Evolutionary conservation across 1,140 invertebrate genomes (phyloP).

Genomic region (Phthorimaea operculella): DNA sequence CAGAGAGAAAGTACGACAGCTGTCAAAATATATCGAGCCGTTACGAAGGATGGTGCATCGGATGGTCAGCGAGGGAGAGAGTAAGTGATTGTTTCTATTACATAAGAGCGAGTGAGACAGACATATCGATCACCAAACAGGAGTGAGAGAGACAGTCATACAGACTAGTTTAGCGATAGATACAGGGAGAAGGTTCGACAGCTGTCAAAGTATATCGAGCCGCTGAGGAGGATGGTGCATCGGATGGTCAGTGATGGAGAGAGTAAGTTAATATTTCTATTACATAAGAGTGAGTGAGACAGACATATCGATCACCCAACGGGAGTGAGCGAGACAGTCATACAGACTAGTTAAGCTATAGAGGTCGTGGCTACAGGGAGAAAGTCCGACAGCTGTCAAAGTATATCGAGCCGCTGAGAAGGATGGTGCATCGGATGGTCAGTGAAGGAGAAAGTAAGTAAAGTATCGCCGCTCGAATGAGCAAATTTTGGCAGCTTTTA

Average conservation of each 20-base stretch:
- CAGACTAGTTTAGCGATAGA: no score
- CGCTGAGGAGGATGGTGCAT: conserved; percentile 86
- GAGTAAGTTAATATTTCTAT: conserved; percentile 57
- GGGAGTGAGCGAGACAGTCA: no score
- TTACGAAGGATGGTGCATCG: conserved; percentile 86
- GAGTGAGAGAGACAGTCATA: no score
- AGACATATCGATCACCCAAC: no score
- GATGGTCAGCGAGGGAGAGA: conserved; percentile 85
- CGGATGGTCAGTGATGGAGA: conserved; percentile 86
- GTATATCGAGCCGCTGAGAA: conserved; percentile 90
- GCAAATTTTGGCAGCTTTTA: no score
- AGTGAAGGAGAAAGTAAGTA: conserved; percentile 80
- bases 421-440: conserved; percentile 87
- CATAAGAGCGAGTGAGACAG: no score
- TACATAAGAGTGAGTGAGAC: no score
- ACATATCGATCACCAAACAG: no score
- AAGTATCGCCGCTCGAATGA: no score
- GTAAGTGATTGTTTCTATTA: conserved; percentile 51
- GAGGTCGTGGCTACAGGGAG: no score
- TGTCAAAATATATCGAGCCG: conserved; percentile 94
- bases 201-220: conserved; percentile 93
- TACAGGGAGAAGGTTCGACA: conserved; percentile 93
- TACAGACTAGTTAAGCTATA: no score
- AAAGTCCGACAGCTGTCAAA: conserved; percentile 92
- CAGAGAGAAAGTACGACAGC: conserved; percentile 89